A percentile compares a stretch with the other conserved stretches of the same genome.
Conservation (phyloP, 53 echinoderm and acorn worm genomes). For the Glandiceps talaboti region DNA sequence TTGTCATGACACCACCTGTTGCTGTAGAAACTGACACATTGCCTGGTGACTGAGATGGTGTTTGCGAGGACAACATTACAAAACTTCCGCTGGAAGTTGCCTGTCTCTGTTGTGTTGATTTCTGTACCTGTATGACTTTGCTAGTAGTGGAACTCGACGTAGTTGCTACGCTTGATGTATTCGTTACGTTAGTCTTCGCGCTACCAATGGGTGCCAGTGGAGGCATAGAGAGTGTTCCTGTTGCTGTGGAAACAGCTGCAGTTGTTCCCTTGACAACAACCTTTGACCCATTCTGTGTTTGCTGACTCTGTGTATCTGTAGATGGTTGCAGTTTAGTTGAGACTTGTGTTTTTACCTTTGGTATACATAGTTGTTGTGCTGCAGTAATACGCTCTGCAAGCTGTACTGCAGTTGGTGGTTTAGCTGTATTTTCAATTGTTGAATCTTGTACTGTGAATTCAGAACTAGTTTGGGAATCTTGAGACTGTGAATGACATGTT, state of each 20-base stretch:
- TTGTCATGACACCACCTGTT: not conserved
- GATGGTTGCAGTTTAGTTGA: not conserved
- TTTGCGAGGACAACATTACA: not conserved
- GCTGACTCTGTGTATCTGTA: not conserved
- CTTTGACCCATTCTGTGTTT: not conserved
- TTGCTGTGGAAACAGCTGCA: too few relatives aligned
- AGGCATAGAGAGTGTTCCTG: constrained; percentile 34
- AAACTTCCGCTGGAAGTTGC: not conserved
- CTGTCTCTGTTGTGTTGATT: not conserved
- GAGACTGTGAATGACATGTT: not conserved
- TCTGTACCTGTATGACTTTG: not conserved
- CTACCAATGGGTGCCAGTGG: constrained; percentile 49
- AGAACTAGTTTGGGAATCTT: not conserved
- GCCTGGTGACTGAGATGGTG: constrained; percentile 11
- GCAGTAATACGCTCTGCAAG: not conserved
- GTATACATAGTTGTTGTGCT: not conserved
- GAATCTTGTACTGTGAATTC: not conserved
- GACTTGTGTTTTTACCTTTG: not conserved
- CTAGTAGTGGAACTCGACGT: not conserved
- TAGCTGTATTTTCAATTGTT: not conserved
- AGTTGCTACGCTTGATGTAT: not conserved
- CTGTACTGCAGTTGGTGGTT: not conserved
- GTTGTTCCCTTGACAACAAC: not conserved
- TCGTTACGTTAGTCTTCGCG: constrained; percentile 6
- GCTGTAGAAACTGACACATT: not conserved